Evolutionary conservation across 2,888 invertebrate genomes (phyloP).

Genomic region (Hofmannophila pseudospretella): DNA sequence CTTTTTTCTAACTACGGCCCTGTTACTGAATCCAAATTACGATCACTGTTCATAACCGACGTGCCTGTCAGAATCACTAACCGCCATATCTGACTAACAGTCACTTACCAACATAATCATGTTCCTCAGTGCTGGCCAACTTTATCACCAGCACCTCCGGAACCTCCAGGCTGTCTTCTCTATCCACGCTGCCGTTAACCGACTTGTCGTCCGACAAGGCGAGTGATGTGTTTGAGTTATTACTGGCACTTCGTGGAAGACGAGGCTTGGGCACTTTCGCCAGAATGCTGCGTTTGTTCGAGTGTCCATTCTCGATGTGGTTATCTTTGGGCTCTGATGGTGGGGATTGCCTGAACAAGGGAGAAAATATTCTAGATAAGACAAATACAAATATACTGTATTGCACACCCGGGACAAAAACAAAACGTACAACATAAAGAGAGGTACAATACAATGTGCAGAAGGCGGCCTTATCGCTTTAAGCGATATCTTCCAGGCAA

Average conservation of each 20-base stretch:
- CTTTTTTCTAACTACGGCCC: no score
- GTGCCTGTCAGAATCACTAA: no score
- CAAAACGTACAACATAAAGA: no score
- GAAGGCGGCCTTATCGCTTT: no score
- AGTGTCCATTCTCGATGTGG: constrained; percentile 47
- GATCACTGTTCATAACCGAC: no score
- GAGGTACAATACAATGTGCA: no score
- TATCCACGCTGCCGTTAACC: constrained; percentile 29
- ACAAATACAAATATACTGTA: no score
- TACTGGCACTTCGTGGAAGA: constrained; percentile 48
- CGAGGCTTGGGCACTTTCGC: constrained; percentile 58
- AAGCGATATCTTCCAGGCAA: no score
- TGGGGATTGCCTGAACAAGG: constrained; percentile 42
- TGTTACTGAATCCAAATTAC: no score
- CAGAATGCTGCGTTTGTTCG: constrained; percentile 48
- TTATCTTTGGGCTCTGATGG: constrained; percentile 44
- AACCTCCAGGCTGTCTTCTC: constrained; percentile 38
- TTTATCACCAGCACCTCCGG: constrained; percentile 63
- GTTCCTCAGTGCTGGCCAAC: constrained; percentile 56
- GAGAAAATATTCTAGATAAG: no score
- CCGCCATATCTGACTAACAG: no score
- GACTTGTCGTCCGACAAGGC: constrained; percentile 36
- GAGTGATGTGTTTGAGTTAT: constrained; percentile 39
- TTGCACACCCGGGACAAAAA: no score
- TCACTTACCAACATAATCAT: constrained; percentile 64